Conservation (phyloP, 2,797 vertebrate genomes). For the Etheostoma perlongum region DNA sequence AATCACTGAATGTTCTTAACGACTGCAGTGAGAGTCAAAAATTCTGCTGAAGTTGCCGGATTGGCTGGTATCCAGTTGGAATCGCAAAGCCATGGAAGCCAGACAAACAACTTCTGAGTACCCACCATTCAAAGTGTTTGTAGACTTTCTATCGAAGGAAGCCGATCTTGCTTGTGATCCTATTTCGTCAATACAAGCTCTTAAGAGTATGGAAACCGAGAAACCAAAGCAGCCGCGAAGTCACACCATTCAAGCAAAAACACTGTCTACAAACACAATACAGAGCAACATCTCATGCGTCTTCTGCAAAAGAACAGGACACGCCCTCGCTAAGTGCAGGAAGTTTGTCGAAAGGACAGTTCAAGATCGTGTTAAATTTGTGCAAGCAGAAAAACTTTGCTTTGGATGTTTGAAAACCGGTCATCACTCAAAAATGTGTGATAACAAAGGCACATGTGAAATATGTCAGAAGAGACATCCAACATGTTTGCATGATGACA, state of each 20-base stretch:
- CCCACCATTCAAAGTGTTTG: no score
- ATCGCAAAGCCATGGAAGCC: no score
- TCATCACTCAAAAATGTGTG: constrained; percentile 19
- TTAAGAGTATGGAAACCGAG: no score
- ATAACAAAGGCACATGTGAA: constrained; percentile 18
- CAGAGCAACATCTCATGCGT: no score
- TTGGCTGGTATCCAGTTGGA: not conserved
- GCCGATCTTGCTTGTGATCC: no score
- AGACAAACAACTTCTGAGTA: no score
- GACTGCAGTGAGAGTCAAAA: constrained; percentile 27
- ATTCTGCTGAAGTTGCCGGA: not conserved
- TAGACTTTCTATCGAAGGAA: no score
- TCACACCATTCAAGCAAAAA: no score
- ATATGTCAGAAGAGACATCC: constrained; percentile 33
- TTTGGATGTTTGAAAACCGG: constrained; percentile 31
- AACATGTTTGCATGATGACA: constrained; percentile 34
- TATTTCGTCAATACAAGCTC: no score
- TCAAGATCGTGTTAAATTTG: not conserved
- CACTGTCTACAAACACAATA: no score
- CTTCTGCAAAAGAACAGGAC: no score
- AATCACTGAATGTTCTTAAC: constrained; percentile 17
- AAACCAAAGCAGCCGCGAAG: no score
- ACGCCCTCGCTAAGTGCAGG: not conserved
- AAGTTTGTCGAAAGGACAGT: constrained; percentile 1
- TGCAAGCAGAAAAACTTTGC: constrained; percentile 25